Conservation (phyloP, 2,888 invertebrate genomes). For the Leucoma salicis region DNA sequence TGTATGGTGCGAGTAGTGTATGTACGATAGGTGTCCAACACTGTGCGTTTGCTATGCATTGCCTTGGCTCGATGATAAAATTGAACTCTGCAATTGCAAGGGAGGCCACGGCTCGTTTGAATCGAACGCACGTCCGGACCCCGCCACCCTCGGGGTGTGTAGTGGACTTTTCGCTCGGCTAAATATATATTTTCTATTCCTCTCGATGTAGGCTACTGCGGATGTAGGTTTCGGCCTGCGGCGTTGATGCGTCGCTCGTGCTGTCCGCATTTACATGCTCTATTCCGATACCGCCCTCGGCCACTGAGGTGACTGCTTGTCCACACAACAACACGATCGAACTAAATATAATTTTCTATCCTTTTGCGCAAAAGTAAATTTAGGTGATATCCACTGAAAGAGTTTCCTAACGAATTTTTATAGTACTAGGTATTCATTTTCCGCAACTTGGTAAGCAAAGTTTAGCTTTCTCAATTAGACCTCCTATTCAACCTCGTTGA, state of each 20-base stretch:
- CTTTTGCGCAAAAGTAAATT: too few species aligned
- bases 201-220: slow-evolving; percentile 72
- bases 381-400: too few species aligned
- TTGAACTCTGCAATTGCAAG: slow-evolving; percentile 40
- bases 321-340: slow-evolving; percentile 48
- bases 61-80: slow-evolving; percentile 43
- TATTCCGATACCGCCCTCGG: slow-evolving; percentile 47
- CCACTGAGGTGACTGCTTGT: slow-evolving; percentile 31
- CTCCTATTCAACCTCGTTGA: too few species aligned
- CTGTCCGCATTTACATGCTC: slow-evolving; percentile 72
- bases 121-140: slow-evolving; percentile 79
- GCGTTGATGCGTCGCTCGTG: slow-evolving; percentile 45
- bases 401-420: too few species aligned
- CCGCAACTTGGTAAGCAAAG: too few species aligned
- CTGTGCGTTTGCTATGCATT: slow-evolving; percentile 10
- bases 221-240: slow-evolving; percentile 61
- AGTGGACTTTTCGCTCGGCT: slow-evolving; percentile 81
- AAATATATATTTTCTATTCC: slow-evolving; percentile 80
- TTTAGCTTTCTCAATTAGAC: too few species aligned
- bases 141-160: slow-evolving; percentile 68
- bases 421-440: too few species aligned
- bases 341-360: slow-evolving; percentile 56
- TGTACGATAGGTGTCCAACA: slow-evolving; percentile 6
- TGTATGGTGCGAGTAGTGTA: slow-evolving; percentile 2
- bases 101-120: slow-evolving; percentile 74